These are phyloP conservation scores for Dipodomys ordii DNA, from an alignment of 2,113 vertebrate genomes.

Conservation along the genomic window DNA sequence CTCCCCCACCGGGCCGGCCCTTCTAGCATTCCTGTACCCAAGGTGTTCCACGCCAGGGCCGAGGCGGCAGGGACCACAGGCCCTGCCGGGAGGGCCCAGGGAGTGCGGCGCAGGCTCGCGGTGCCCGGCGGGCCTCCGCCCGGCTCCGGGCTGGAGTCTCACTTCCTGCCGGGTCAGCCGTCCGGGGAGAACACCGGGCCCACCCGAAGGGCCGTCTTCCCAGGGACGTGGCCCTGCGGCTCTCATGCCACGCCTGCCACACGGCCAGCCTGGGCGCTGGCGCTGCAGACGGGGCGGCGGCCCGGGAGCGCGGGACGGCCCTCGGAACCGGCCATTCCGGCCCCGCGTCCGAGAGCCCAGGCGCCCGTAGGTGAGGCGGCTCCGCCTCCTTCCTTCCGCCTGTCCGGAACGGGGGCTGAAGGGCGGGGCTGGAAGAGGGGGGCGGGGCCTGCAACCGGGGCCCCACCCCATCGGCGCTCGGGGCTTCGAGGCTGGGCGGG, in stretches of 20 bases:
- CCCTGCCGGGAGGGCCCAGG: too few relatives aligned
- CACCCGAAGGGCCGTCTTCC: neutral
- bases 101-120: too few relatives aligned
- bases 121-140: too few relatives aligned
- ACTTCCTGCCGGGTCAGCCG: too few relatives aligned
- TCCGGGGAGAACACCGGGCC: neutral
- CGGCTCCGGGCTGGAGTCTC: neutral
- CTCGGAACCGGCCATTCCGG: accelerated
- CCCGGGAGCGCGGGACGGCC: neutral
- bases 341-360: accelerated
- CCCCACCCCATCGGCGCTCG: neutral
- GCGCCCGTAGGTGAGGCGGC: accelerated
- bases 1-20: too few relatives aligned
- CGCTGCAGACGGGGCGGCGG: neutral
- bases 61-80: too few relatives aligned
- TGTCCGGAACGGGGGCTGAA: too few relatives aligned
- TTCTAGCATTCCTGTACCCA: too few relatives aligned
- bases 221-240: neutral
- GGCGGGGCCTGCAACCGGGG: neutral
- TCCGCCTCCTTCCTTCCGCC: constrained; percentile 22
- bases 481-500: neutral
- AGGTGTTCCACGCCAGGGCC: too few relatives aligned
- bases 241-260: neutral
- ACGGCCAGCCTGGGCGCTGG: neutral
- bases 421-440: neutral